These are phyloP conservation scores for Athalia rosae DNA, from an alignment of 2,888 invertebrate species.

Conservation along the genomic window DNA sequence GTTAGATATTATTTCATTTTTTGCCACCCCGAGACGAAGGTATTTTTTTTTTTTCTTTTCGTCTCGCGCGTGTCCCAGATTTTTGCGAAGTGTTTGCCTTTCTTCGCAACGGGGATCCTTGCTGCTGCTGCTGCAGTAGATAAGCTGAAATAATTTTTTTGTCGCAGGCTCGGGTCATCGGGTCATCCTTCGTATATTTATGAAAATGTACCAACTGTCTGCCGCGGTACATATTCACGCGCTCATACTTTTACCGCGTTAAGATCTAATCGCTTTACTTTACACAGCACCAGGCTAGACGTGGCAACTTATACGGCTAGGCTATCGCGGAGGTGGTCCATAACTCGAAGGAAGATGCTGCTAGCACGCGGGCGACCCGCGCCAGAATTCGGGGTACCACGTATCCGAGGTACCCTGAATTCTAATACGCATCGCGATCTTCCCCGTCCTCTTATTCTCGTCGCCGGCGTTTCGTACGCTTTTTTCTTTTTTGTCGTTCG, in stretches of 20 bases:
- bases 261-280: slow-evolving; percentile 19
- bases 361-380: slow-evolving; percentile 1
- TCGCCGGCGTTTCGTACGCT: neutral
- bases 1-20: too few relatives aligned
- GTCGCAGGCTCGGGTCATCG: too few relatives aligned
- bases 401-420: neutral
- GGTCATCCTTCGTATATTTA: too few relatives aligned
- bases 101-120: too few relatives aligned
- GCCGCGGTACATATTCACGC: too few relatives aligned
- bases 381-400: neutral
- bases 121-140: too few relatives aligned
- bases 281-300: neutral
- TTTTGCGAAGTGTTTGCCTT: too few relatives aligned
- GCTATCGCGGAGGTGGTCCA: neutral
- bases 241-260: neutral
- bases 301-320: neutral
- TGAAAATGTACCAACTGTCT: too few relatives aligned
- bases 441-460: neutral
- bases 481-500: neutral
- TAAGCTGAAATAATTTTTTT: too few relatives aligned
- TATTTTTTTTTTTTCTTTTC: too few relatives aligned
- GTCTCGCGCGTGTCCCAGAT: too few relatives aligned
- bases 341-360: slow-evolving; percentile 6
- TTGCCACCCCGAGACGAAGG: too few relatives aligned
- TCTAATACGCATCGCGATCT: neutral